Evolutionary conservation across 1,140 invertebrate species (phyloP), one percentile per base, ranked within the genome.

Genomic region (Cydia splendana): DNA sequence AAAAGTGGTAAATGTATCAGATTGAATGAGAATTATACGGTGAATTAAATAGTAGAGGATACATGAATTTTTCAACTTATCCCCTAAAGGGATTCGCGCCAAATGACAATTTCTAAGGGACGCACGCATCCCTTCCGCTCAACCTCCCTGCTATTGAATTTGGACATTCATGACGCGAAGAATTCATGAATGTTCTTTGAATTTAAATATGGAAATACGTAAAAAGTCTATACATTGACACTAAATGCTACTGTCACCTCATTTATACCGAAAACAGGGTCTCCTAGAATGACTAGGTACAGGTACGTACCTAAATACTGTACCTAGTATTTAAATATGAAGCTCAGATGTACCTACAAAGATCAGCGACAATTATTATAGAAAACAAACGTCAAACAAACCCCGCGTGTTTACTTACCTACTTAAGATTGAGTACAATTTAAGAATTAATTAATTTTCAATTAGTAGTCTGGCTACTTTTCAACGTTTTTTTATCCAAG

Each of bases 101-200:
- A 76, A 71, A 34, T 24, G 24, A 73, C 24, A 53, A 65, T 57
- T 77, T 20, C 57, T 48, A 13, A 75, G 48, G 57, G 62, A 78
- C 74, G 74, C 77, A 2, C 24, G 24, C 0, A n/a, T 83, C 80
- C 83, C 81, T 81, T 86, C 81, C 78, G 81, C 80, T 83, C 85
- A 85, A 86, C 83, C 81, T 86, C 82, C 82, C 82, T 81, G 87
- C 85, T 86, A 88, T 87, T 86, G 85, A 87, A 87, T 85, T 76
- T 67, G 76, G 65, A 20, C 53, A 53, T 30, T 34, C 57, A 57
- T 73, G 65, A 53, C 74, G 48, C 67, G 51, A 76, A 75, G 76
- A 79, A 79, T 79, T 76, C 77, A 75, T 75, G 77, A 81, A 78
- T 78, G 78, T 81, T 78, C 53, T 57, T 38, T 76, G 30, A 74